These are phyloP conservation scores for Melanchra persicariae DNA, from an alignment of 2,888 invertebrate genomes.

Conservation along the genomic window DNA sequence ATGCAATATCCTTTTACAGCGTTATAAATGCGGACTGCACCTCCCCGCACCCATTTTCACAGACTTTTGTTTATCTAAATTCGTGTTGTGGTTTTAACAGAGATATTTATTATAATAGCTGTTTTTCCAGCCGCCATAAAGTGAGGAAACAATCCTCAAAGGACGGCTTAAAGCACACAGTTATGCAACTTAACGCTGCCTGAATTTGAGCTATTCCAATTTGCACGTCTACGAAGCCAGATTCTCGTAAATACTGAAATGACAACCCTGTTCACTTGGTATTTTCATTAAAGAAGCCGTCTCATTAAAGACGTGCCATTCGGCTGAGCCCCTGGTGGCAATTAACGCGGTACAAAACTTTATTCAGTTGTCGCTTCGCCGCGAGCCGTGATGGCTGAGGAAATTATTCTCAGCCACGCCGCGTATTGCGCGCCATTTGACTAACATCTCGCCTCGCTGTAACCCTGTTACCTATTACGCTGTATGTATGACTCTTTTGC, in stretches of 20 bases:
- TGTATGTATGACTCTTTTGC: slow-evolving; percentile 38
- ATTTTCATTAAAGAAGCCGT: slow-evolving; percentile 89
- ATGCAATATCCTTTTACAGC: slow-evolving; percentile 54
- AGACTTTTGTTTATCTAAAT: slow-evolving; percentile 50
- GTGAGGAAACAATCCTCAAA: slow-evolving; percentile 40
- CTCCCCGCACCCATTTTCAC: slow-evolving; percentile 23
- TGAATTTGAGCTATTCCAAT: slow-evolving; percentile 63
- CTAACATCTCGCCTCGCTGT: slow-evolving; percentile 57
- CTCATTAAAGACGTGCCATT: slow-evolving; percentile 87
- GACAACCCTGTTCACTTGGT: slow-evolving; percentile 80
- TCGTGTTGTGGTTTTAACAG: slow-evolving; percentile 34
- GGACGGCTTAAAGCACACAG: slow-evolving; percentile 30
- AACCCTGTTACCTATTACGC: slow-evolving; percentile 59
- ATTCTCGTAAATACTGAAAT: slow-evolving; percentile 61
- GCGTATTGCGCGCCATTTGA: slow-evolving; percentile 81
- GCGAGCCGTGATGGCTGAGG: slow-evolving; percentile 68
- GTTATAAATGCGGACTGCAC: slow-evolving; percentile 39
- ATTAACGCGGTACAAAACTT: slow-evolving; percentile 86
- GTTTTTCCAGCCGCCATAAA: slow-evolving; percentile 32
- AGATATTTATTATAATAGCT: slow-evolving; percentile 32
- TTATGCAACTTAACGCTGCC: slow-evolving; percentile 36
- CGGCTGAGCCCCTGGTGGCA: slow-evolving; percentile 81
- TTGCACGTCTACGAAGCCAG: slow-evolving; percentile 64
- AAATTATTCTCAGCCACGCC: slow-evolving; percentile 77
- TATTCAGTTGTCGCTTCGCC: slow-evolving; percentile 81